Base-by-base conservation (phyloP, 2,113 vertebrate genomes). In the Rhagologus leucostigma region DNA sequence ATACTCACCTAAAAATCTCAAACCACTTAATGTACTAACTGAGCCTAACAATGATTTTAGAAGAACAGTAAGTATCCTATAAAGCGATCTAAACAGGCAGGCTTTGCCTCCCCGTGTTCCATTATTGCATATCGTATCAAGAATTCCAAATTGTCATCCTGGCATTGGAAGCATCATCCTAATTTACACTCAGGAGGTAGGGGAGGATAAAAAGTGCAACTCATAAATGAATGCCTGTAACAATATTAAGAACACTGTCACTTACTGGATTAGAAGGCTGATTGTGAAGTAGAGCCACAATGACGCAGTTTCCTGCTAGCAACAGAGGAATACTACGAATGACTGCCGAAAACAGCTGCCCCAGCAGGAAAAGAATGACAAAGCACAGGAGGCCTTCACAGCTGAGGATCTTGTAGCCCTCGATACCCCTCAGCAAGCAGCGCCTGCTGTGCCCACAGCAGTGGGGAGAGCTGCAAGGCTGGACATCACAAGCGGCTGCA, bases 201-300 rank as follows among this genome's bases (percentile, higher is more conserved):
- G 15, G n/a, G 22, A 18, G 9, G 22, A 22, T 22, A 24, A 64
- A 52, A 57, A n/a, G 14, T 3, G 3, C 0, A 3, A 64, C 10
- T 27, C 50, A 49, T 2, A 37, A 75, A 70, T 39, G 23, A 50
- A 68, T n/a, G n/a, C 35, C 69, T 79, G 29, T 27, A 57, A 47
- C 76, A 60, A 47, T 75, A 56, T 33, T 49, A 79, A 93, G 32
- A 32, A 59, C 59, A 29, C 33, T 46, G 37, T 63, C 62, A 30
- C 71, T 87, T 32, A 47, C 42, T 0, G 6, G 75, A 63, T 81
- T 39, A 80, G 67, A 30, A 85, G 39, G 33, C 71, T 74, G 42
- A 30, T 50, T n/a, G 68, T 50, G 60, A n/a, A 63, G 12, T 8
- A 49, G 3, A 44, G 33, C 35, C 37, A 41, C 68, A 59, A 42